Evolutionary conservation across 2,888 invertebrate genomes (phyloP).

Genomic region (Clanis bilineata): DNA sequence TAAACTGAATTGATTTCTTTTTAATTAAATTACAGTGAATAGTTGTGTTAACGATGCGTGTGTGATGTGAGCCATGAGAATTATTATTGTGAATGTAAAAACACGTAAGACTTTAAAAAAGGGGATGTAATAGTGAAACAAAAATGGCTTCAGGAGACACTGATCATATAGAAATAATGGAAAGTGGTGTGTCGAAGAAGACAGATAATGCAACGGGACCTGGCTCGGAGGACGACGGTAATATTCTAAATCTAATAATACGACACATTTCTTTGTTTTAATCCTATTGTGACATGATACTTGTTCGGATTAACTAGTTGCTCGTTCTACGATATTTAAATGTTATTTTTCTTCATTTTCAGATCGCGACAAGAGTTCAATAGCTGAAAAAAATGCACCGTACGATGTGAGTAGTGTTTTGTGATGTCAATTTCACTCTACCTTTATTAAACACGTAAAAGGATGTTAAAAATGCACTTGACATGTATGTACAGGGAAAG

Average conservation of each 20-base stretch:
- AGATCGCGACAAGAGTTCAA: slow-evolving; percentile 83
- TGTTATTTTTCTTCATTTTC: slow-evolving; percentile 45
- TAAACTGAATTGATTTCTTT: slow-evolving; percentile 79
- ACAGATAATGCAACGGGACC: slow-evolving; percentile 82
- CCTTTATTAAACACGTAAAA: background rate
- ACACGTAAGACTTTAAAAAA: slow-evolving; percentile 66
- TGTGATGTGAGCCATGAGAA: slow-evolving; percentile 76
- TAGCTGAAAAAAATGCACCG: slow-evolving; percentile 83
- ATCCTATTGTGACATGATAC: slow-evolving; percentile 46
- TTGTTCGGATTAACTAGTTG: slow-evolving; percentile 20
- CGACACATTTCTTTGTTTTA: slow-evolving; percentile 46
- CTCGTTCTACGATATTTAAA: background rate
- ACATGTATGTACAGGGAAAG: background rate
- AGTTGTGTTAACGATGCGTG: slow-evolving; percentile 68
- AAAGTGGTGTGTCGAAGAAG: slow-evolving; percentile 84
- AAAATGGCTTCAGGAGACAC: slow-evolving; percentile 93
- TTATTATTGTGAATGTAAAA: slow-evolving; percentile 62
- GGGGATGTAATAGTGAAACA: slow-evolving; percentile 73
- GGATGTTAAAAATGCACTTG: background rate
- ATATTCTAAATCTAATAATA: slow-evolving; percentile 61
- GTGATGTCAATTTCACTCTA: slow-evolving; percentile 37
- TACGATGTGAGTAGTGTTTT: slow-evolving; percentile 82
- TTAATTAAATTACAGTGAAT: slow-evolving; percentile 80
- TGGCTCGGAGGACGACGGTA: slow-evolving; percentile 84
- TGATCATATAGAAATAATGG: slow-evolving; percentile 90